These are phyloP conservation scores for Apoda limacodes DNA, from an alignment of 2,888 invertebrate genomes.

Conservation along the genomic window DNA sequence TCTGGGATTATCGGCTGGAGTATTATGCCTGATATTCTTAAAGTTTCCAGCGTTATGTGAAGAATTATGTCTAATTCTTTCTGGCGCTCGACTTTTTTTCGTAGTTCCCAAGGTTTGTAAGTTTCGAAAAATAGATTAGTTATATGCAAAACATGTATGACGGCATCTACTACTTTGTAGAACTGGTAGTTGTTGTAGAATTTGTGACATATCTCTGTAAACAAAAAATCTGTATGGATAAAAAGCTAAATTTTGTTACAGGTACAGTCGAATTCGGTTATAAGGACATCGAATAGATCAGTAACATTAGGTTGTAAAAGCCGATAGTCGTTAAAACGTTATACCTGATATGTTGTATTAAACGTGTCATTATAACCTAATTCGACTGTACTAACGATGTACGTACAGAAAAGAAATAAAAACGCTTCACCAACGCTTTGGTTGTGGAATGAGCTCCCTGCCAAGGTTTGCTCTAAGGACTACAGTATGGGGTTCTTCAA, in stretches of 20 bases:
- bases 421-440: too few relatives aligned
- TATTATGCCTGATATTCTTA: slow-evolving; percentile 78
- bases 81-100: slow-evolving; percentile 67
- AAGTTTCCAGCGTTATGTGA: slow-evolving; percentile 85
- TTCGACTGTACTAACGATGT: too few relatives aligned
- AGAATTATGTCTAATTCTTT: slow-evolving; percentile 78
- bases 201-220: slow-evolving; percentile 70
- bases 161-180: slow-evolving; percentile 83
- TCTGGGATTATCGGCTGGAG: slow-evolving; percentile 89
- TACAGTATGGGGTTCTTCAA: too few relatives aligned
- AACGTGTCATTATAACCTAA: too few relatives aligned
- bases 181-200: slow-evolving; percentile 83
- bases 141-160: slow-evolving; percentile 79
- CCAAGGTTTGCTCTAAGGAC: too few relatives aligned
- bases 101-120: slow-evolving; percentile 90
- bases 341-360: too few relatives aligned
- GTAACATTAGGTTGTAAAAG: too few relatives aligned
- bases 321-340: too few relatives aligned
- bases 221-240: slow-evolving; percentile 4
- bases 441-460: too few relatives aligned
- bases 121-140: slow-evolving; percentile 90
- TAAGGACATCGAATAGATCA: too few relatives aligned
- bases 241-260: slow-evolving; percentile 9
- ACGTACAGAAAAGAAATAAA: too few relatives aligned
- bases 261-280: too few relatives aligned